Base-by-base conservation (phyloP, 2,888 invertebrate species). In the Notodonta ziczac region DNA sequence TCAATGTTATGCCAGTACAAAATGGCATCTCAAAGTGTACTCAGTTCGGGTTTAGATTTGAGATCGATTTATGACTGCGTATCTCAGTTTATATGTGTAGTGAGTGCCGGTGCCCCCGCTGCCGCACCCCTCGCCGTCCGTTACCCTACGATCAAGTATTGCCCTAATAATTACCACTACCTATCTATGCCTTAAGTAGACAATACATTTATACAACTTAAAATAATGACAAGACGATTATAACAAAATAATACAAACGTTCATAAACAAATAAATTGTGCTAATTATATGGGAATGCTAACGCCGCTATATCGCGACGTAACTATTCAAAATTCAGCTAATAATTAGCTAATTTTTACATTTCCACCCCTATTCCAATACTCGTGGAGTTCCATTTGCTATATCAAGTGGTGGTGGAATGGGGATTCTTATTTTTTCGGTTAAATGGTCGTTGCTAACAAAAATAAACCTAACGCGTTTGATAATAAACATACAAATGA, bases 181-280 rank as follows among this genome's bases (percentile, higher is more conserved):
- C 92, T 92, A 92, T 84, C 91, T 92, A 92, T 87, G 87, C 85
- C 89, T 91, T 92, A 91, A 87, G 81, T 86, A 88, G 90, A 92
- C 90, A 87, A 85, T 89, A 89, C 86, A 90, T 92, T 92, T 93
- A 90, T 91, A 93, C 91, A 93, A 91, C 93, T 93, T 93, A 93
- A 90, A 88, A 87, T 93, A 93, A 91, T 93, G 93, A 93, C 93
- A 91, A 93, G 93, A 93, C 89, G 88, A 87, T 84, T 84, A 88
- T 87, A 91, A 91, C 88, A 80, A 88, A 90, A 89, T 86, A 84
- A 87, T 86, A 88, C 75, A 85, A 86, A 84, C 80, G 78, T 82
- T 80, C 74, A 76, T 79, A 80, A 80, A 78, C 79, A 86, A 85
- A 83, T 77, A 85, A 84, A 92, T 93, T 93, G 92, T 93, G 92